phyloP scores from a whole-genome alignment of 2,113 vertebrate species.

The Paedocypris sp. region DNA sequence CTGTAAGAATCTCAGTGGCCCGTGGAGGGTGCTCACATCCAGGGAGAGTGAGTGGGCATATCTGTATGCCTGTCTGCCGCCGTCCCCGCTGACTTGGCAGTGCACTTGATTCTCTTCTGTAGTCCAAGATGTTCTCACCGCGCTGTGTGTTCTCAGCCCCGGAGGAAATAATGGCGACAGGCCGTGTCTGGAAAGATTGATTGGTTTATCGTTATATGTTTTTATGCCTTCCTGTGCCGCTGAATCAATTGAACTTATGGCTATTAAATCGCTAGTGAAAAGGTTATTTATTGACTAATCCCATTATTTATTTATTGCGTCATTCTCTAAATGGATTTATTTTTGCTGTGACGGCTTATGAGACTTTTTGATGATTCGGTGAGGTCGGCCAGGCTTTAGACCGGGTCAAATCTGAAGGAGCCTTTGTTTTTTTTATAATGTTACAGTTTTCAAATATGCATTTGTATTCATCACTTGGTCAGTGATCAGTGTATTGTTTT shows the following conservation, averaged over 20 bases:
- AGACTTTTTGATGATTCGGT: not conserved
- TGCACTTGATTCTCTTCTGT: slow-evolving; percentile 13
- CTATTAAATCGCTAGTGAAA: no score
- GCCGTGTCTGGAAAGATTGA: not conserved
- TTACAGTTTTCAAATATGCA: no score
- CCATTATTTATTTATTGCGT: no score
- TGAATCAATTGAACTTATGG: no score
- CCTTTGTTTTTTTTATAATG: no score
- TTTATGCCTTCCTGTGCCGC: not conserved
- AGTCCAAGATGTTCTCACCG: slow-evolving; percentile 15
- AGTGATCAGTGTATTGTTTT: no score
- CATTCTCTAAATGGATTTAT: no score
- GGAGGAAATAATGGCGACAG: not conserved
- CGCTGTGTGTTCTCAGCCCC: not conserved
- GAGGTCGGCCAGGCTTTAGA: not conserved
- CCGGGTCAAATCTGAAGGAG: no score
- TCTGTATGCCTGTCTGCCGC: not conserved
- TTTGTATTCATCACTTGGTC: no score
- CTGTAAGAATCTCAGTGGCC: slow-evolving; percentile 11
- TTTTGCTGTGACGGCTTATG: not conserved
- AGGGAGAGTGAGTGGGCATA: not conserved
- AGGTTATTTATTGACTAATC: no score
- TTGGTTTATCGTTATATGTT: not conserved
- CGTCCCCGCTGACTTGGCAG: slow-evolving; percentile 11
- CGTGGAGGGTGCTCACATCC: slow-evolving; percentile 20